Evolutionary conservation across 2,888 invertebrate genomes (phyloP), one percentile per base, ranked within the genome.

Genomic region (Synergus laeviventris): DNA sequence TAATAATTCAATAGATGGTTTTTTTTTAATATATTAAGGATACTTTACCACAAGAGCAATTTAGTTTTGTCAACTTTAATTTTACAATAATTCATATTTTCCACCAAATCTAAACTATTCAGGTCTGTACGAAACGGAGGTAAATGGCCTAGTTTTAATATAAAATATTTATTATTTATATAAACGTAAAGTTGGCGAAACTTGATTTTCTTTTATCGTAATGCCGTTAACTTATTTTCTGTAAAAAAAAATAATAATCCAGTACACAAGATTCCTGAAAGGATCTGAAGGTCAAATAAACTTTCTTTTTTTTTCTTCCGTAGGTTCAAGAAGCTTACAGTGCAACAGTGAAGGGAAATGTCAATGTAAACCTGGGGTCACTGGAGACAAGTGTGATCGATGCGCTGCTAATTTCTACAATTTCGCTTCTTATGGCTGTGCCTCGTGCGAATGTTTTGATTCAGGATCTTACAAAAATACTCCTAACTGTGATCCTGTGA

Each of bases 281-380:
- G 24, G 45, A 16, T 21, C 54, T 56, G 18, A 18, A 56, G 18
- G 45, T 76, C n/a, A 38, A 76, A 74, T n/a, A 61, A 61, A 39
- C 21, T 64, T 73, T 38, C 12, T 70, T 59, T 64, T 64, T 64
- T 39, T 7, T 24, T 74, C 49, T 76, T 59, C 38, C 24, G 21
- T n/a, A 94, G 98, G 98, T 49, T 98, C 99, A 0, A 93, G 96
- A 80, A 96, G 94, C 82, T 92, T 97, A 31, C 99, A 99, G 90
- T 99, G 99, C 89, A 97, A 98, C 90, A 93, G 94, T 3, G 95
- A 96, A 89, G 99, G 99, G 75, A 95, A 95, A 88, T 99, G 99
- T 85, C 96, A 96, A 85, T 99, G 99, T 90, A 99, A 99, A 89
- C 96, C 97, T 0, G 99, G 99, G 16, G 98, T 98, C 11, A 96